phyloP scores from a whole-genome alignment of 1,140 invertebrate species.

The Nephila pilipes region DNA sequence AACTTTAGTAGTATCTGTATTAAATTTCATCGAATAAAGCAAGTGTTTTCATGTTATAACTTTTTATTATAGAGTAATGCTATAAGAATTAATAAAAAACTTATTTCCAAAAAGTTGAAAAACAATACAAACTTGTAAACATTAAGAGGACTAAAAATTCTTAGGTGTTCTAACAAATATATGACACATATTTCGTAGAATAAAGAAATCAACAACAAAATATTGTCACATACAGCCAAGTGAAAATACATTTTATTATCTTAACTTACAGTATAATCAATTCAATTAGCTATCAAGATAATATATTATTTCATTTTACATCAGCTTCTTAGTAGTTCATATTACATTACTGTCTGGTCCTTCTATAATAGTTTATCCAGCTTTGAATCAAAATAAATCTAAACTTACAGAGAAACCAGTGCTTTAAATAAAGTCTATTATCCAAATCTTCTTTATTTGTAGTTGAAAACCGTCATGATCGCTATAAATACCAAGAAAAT shows the following conservation, averaged over 20 bases:
- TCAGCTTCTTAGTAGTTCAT: background rate
- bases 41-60: no score
- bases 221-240: background rate
- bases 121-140: no score
- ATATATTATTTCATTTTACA: constrained; percentile 29
- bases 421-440: background rate
- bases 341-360: constrained; percentile 38
- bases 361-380: constrained; percentile 58
- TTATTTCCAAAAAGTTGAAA: no score
- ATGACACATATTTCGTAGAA: no score
- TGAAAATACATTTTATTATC: constrained; percentile 62
- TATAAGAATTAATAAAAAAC: no score
- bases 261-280: constrained; percentile 30
- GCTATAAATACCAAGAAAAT: background rate
- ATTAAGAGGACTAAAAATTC: no score
- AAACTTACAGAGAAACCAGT: background rate
- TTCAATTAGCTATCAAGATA: constrained; percentile 44
- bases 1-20: no score
- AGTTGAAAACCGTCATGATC: background rate
- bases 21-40: no score
- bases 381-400: constrained; percentile 42
- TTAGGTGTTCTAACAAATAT: no score
- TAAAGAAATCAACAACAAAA: no score
- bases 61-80: no score
- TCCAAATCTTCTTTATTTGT: background rate